Base-by-base conservation (phyloP, 1,140 invertebrate genomes). In the Micrasema longulum region DNA sequence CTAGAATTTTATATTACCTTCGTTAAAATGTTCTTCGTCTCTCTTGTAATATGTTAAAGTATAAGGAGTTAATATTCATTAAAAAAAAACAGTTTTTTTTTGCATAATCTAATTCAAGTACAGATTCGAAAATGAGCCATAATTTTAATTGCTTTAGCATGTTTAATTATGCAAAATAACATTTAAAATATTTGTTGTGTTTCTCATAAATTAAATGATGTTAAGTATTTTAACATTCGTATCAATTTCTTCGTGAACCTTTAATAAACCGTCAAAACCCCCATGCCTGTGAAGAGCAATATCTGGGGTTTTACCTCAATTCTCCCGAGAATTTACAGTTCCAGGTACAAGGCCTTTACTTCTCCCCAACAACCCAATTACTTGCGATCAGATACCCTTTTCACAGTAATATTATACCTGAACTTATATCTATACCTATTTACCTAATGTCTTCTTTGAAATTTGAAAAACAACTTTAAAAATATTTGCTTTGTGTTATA, bases 351-450 rank as follows among this genome's bases (percentile, higher is more conserved):
- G 10, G 23, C 10, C 26, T 23, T 35, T 55, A 16, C 55, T 60
- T 20, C 16, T 18, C 7, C 18, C 20, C 31, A 41, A 35, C 53
- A 60, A 60, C 55, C 55, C 55, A 60, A 60, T 60, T 60, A 60
- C 36, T 31, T 38, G 14, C 55, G 55, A 60, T 60, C 55, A 60
- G 35, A 22, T 35, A 36, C 55, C 55, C 35, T 41, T 60, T 60
- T 60, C 31, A 60, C n/a, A 16, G 55, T 1, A 5, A 38, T 60
- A 60, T 38, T 60, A 60, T 60, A 38, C 55, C 22, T 14, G 16
- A 20, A 18, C 23, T 41, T 36, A 60, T 60, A 60, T 41, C 55
- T 9, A 60, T 60, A 60, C 36, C 31, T 60, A 38, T 60, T 60
- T 38, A 9, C 36, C 16, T 60, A 60, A 60, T 41, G 55, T 60